phyloP scores from a whole-genome alignment of 2,797 vertebrate genomes.

The Myotis vivesi region DNA sequence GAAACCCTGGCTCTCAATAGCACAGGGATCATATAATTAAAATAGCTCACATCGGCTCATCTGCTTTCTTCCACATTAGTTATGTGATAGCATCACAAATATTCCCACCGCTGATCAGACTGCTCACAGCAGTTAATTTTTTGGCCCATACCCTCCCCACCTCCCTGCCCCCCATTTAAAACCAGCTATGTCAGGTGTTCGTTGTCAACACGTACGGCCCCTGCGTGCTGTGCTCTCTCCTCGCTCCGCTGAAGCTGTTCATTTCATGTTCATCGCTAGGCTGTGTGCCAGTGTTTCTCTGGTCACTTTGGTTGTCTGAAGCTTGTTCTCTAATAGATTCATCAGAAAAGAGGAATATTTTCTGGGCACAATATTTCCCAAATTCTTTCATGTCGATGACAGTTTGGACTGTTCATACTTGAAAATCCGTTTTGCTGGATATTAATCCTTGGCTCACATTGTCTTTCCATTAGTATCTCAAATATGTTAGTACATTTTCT shows the following conservation, averaged over 20 bases:
- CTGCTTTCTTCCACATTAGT: background rate
- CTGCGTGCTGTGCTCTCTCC: background rate
- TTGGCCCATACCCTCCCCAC: background rate
- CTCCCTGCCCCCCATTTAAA: background rate
- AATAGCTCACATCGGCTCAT: background rate
- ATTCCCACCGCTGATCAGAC: background rate
- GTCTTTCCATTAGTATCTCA: background rate
- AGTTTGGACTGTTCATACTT: background rate
- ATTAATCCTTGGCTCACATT: background rate
- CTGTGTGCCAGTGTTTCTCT: background rate
- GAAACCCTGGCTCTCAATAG: background rate
- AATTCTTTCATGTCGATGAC: background rate
- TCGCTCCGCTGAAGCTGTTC: background rate
- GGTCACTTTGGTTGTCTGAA: background rate
- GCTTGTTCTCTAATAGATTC: background rate
- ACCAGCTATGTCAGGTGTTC: background rate
- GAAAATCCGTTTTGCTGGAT: conserved; percentile 21
- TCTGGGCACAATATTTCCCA: background rate
- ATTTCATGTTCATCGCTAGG: background rate
- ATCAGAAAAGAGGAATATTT: background rate
- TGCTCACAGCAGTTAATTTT: background rate
- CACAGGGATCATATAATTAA: background rate
- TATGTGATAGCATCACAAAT: background rate
- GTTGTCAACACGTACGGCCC: rapidly evolving
- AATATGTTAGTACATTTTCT: background rate